Evolutionary conservation across 2,888 invertebrate genomes (phyloP).

Genomic region (Morpho helenor): DNA sequence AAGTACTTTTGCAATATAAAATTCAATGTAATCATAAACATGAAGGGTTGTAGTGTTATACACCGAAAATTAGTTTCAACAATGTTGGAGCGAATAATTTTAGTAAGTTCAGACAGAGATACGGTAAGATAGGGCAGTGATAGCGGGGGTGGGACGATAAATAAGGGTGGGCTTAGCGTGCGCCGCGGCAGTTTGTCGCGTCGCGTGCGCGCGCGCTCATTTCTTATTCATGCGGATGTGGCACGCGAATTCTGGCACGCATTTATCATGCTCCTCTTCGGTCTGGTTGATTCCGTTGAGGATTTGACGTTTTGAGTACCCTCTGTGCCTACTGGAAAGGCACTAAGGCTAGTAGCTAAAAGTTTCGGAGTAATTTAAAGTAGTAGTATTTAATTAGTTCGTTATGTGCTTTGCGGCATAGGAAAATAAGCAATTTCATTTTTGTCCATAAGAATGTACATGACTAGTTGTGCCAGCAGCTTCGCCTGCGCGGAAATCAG

Average conservation of each 20-base stretch:
- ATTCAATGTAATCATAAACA: too few species aligned
- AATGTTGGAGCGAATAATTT: constrained; percentile 17
- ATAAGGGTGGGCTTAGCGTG: constrained; percentile 47
- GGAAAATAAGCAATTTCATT: too few species aligned
- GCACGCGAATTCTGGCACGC: constrained; percentile 52
- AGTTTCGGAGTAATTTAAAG: too few species aligned
- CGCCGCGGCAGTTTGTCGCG: constrained; percentile 57
- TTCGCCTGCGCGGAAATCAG: too few species aligned
- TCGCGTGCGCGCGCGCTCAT: constrained; percentile 77
- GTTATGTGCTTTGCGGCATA: too few species aligned
- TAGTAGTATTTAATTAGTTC: too few species aligned
- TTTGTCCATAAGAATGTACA: too few species aligned
- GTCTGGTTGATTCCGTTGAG: constrained; percentile 16
- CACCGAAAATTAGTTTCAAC: constrained; percentile 8
- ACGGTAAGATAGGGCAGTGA: constrained; percentile 52
- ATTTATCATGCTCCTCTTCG: constrained; percentile 29
- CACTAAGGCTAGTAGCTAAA: too few species aligned
- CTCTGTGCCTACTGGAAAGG: too few species aligned
- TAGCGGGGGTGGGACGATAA: constrained; percentile 38
- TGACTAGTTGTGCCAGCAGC: too few species aligned
- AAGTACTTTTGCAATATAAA: too few species aligned
- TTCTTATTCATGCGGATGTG: constrained; percentile 69
- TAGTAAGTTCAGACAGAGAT: constrained; percentile 34
- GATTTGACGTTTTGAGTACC: constrained; percentile 10
- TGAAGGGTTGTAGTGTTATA: background rate